Percentiles rank a stretch among this genome's conserved stretches.
Evolutionary conservation across 1,140 invertebrate species (phyloP).

Genomic region (Leptopilina clavipes): DNA sequence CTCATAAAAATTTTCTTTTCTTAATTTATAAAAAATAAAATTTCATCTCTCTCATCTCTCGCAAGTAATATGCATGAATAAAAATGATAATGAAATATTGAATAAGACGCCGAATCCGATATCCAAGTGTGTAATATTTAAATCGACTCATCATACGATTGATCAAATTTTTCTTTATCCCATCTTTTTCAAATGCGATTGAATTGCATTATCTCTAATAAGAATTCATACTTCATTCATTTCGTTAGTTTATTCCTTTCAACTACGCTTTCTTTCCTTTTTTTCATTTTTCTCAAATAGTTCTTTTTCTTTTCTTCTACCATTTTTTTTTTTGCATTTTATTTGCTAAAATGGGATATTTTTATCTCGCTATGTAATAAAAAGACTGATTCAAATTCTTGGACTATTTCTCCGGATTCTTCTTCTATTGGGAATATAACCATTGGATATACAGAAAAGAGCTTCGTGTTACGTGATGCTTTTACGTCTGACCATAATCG

Average conservation of each 20-base stretch:
- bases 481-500: slow-evolving; percentile 26
- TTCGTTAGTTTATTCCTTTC: neutral
- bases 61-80: neutral
- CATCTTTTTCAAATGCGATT: neutral
- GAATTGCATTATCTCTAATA: slow-evolving; percentile 2
- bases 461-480: slow-evolving; percentile 20
- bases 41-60: no score
- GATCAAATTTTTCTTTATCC: neutral
- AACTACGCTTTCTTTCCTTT: neutral
- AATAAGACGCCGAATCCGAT: neutral
- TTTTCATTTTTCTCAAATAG: neutral
- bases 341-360: neutral
- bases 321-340: neutral
- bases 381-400: neutral
- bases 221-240: slow-evolving; percentile 4
- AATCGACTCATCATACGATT: slow-evolving; percentile 2
- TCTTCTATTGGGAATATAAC: slow-evolving; percentile 15
- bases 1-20: no score
- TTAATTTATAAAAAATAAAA: no score
- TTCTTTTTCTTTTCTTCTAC: neutral
- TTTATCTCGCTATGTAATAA: slow-evolving; percentile 19
- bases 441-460: slow-evolving; percentile 19
- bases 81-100: neutral
- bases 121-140: neutral
- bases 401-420: neutral